A percentile compares a stretch with the other conserved stretches of the same genome.
These are phyloP conservation scores for Phrynosoma platyrhinos DNA, from an alignment of 2,113 vertebrate genomes.

Conservation along the genomic window DNA sequence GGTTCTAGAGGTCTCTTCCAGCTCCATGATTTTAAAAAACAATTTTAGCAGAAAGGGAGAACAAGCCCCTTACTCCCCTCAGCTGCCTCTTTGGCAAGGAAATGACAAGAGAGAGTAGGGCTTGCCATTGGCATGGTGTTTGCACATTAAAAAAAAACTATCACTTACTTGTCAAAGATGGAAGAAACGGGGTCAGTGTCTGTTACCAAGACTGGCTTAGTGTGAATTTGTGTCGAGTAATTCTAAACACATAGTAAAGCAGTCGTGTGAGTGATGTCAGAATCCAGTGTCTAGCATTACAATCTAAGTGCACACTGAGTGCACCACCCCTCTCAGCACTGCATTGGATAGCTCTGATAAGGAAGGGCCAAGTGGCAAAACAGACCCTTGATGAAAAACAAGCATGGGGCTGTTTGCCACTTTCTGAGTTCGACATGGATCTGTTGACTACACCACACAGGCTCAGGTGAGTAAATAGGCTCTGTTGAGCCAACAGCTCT, in stretches of 20 bases:
- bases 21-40: no score
- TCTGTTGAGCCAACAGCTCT: background rate
- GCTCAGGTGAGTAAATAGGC: background rate
- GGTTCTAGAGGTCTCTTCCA: no score
- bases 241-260: background rate
- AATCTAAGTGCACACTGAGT: background rate
- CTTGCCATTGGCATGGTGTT: background rate
- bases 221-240: background rate
- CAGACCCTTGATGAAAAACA: background rate
- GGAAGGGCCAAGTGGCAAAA: background rate
- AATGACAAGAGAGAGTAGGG: background rate
- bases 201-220: background rate
- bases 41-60: background rate
- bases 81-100: background rate
- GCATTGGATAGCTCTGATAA: no score
- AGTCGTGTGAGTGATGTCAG: background rate
- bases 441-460: background rate
- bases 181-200: background rate
- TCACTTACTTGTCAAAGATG: background rate
- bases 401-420: background rate
- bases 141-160: background rate
- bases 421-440: background rate
- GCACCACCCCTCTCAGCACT: background rate
- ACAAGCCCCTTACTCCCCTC: background rate
- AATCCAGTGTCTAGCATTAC: background rate